Evolutionary conservation across 2,797 vertebrate genomes (phyloP), one percentile per base, ranked within the genome.

Genomic region (Trichosurus vulpecula): DNA sequence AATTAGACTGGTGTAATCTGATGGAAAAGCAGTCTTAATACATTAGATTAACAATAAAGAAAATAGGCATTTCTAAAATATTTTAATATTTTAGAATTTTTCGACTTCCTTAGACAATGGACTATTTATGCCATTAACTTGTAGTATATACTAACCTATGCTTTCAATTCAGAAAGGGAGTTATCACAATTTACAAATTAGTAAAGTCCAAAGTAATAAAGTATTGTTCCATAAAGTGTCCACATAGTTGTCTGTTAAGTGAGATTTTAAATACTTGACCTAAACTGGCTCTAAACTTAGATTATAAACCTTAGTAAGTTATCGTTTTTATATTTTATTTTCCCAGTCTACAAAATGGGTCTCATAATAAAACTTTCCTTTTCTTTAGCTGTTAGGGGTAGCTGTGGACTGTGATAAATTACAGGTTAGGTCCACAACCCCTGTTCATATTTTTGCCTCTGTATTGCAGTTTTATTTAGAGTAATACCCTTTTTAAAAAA

Each of bases 171-270:
- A 74, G 5, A 90, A 95, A 90, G 91, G 35, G 58, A 58, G 30
- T 91, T 96, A 61, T 66, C 47, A 91, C 52, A 56, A 87, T 61
- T 54, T 91, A 57, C 57, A 14, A 93, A 91, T 14, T 52, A 35
- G 29, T 54, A 94, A 54, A 51, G 47, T 90, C 30, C 87, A 96
- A 54, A 30, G 52, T 91, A 95, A 87, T 31, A 66, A 95, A 94
- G 47, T 14, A 11, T 52, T 52, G 52, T 66, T 47, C 13, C 56
- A 52, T 66, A 35, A 66, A 87, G 30, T 52, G n/a, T 52, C 41
- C 41, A 25, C 31, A 54, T 53, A 89, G 8, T 58, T 66, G 31
- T n/a, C 58, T n/a, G 27, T 35, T 55, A 74, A 92, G 3, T n/a
- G 94, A 89, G 6, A 51, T 81, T 54, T n/a, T n/a, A 52, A 94